Percentiles rank a stretch among this genome's conserved stretches.
Evolutionary conservation across 1,140 invertebrate species (phyloP).

Genomic region (Aradophagus sp.): DNA sequence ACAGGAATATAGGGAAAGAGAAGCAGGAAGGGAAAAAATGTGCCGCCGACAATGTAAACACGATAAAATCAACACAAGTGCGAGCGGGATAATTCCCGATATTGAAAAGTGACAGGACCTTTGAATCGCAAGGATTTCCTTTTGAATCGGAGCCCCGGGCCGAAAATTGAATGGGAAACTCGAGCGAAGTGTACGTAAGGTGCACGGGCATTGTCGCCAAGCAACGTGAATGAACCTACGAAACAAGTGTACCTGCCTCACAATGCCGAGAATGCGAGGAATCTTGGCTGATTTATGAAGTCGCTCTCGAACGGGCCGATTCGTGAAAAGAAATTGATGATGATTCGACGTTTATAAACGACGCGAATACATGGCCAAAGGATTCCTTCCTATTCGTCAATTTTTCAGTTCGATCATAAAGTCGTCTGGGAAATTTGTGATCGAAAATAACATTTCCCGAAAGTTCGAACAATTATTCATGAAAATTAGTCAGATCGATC

Average conservation of each 20-base stretch:
- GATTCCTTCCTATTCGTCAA: too few species aligned
- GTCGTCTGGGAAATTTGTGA: too few species aligned
- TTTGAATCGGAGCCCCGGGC: slow-evolving; percentile 36
- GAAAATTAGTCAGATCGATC: too few species aligned
- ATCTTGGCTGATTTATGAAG: slow-evolving; percentile 67
- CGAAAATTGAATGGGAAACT: slow-evolving; percentile 60
- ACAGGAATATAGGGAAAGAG: neutral
- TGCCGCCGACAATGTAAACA: slow-evolving; percentile 61
- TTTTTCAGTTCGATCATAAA: too few species aligned
- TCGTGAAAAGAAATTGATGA: slow-evolving; percentile 15
- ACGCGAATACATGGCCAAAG: slow-evolving; percentile 13
- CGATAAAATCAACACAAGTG: slow-evolving; percentile 67
- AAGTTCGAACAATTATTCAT: too few species aligned
- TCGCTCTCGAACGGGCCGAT: slow-evolving; percentile 29
- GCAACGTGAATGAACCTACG: slow-evolving; percentile 65
- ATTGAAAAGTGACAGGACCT: slow-evolving; percentile 62
- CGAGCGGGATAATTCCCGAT: slow-evolving; percentile 63
- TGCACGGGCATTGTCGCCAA: slow-evolving; percentile 67
- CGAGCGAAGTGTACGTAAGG: slow-evolving; percentile 64
- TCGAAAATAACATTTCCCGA: too few species aligned
- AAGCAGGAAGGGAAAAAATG: slow-evolving; percentile 43
- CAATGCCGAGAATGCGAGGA: slow-evolving; percentile 63
- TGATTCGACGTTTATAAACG: slow-evolving; percentile 20
- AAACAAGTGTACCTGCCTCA: slow-evolving; percentile 69
- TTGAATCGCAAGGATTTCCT: slow-evolving; percentile 54